phyloP scores from a whole-genome alignment of 2,888 invertebrate species.

The Tetanocera ferruginea region DNA sequence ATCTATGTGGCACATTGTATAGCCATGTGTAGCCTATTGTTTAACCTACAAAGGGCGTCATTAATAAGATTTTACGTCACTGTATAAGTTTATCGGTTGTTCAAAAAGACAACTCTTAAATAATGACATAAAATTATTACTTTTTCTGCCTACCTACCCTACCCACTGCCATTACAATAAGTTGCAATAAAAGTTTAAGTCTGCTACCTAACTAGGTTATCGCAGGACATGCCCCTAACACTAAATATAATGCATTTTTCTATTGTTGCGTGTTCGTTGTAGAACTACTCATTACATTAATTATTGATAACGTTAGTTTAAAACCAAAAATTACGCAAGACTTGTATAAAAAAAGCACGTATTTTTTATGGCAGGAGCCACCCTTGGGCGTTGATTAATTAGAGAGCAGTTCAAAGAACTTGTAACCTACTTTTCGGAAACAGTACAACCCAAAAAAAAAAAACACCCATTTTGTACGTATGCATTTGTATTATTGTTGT shows the following conservation, averaged over 20 bases:
- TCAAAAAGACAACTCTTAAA: no score
- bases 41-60: no score
- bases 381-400: not conserved
- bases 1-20: no score
- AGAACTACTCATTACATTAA: not conserved
- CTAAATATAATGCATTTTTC: not conserved
- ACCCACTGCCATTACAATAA: no score
- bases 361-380: not conserved
- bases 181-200: not conserved
- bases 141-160: no score
- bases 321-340: not conserved
- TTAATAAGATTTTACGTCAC: no score
- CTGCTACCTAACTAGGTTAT: not conserved
- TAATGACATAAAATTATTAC: no score
- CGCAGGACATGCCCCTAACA: not conserved
- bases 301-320: not conserved
- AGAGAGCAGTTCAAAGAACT: conserved; percentile 3
- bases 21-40: no score
- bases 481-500: no score
- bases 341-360: not conserved
- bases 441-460: no score
- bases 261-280: not conserved
- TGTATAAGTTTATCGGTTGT: no score
- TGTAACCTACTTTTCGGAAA: conserved; percentile 1
- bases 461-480: no score